Evolutionary conservation across 2,888 invertebrate genomes (phyloP), one percentile per base, ranked within the genome.

Genomic region (Disparrhopalites patrizii): DNA sequence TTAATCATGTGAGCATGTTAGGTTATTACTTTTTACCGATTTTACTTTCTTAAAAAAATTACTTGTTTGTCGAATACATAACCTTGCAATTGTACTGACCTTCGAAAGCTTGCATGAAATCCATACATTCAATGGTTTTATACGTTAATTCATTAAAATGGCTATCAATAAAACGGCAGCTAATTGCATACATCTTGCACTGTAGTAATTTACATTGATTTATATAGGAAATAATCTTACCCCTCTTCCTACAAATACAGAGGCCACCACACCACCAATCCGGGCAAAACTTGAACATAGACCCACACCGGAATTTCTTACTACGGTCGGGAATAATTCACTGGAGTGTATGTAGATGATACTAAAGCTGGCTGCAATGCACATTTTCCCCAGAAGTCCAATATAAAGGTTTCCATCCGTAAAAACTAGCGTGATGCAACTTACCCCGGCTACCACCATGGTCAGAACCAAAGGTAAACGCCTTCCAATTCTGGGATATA

Each of bases 261-360:
- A 76, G 8, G 76, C 73, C 8, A 74, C 20, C 15, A 77, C 73
- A n/a, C 77, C 77, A 4, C 76, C 77, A 27, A 76, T n/a, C 54
- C 77, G 65, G 20, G 77, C 76, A 65, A 75, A 76, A n/a, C 76
- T 69, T 0, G 76, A 76, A n/a, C 76, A 74, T 5, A 77, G 66
- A 10, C 77, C 77, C 54, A 77, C 67, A 15, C 75, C 76, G 13
- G 71, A 67, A 73, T 81, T 82, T 23, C 82, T 73, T n/a, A 81
- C 77, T 3, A 79, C 77, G 0, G 82, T 82, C 0, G 82, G 82
- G 75, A 81, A 82, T 3, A 82, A 77, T 72, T 82, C 82, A 1
- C 81, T 79, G 38, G 50, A 60, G 27, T 36, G 50, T 15, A 57
- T 70, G 23, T 38, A 36, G 52, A 81, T 79, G 25, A 80, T 77